Percentiles rank a stretch among this genome's conserved stretches.
Conservation (phyloP, 2,888 invertebrate species). For the Eremobia ochroleuca region DNA sequence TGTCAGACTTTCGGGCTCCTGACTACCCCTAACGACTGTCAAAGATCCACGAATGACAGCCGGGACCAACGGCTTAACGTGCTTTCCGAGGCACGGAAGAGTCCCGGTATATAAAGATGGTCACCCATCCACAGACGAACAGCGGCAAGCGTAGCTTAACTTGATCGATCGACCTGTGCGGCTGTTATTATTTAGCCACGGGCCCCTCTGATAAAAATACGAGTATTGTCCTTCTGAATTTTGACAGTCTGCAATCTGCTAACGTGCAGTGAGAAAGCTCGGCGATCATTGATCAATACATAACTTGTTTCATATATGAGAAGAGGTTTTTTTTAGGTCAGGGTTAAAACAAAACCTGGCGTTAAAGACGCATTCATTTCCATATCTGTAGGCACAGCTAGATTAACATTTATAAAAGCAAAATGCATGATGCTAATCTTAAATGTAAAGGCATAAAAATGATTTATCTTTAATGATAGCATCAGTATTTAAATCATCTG, state of each 20-base stretch:
- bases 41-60: no score
- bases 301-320: background rate
- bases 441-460: slow-evolving; percentile 24
- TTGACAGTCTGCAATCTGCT: background rate
- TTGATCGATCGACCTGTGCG: no score
- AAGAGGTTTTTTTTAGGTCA: background rate
- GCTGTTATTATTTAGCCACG: no score
- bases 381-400: slow-evolving; percentile 5
- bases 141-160: no score
- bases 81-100: no score
- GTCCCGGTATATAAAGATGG: no score
- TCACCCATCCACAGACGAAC: no score
- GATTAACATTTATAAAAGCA: slow-evolving; percentile 21
- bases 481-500: slow-evolving; percentile 50
- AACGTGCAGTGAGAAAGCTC: background rate
- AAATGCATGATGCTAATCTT: slow-evolving; percentile 26
- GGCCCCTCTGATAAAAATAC: no score
- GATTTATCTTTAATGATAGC: slow-evolving; percentile 40
- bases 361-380: background rate
- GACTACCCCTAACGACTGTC: no score
- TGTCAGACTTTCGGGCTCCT: no score
- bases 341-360: background rate
- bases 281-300: background rate
- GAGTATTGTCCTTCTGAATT: background rate
- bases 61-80: no score